Percentiles rank a stretch among this genome's conserved stretches.
phyloP scores from a whole-genome alignment of 2,888 invertebrate genomes.

The Brassicogethes aeneus region DNA sequence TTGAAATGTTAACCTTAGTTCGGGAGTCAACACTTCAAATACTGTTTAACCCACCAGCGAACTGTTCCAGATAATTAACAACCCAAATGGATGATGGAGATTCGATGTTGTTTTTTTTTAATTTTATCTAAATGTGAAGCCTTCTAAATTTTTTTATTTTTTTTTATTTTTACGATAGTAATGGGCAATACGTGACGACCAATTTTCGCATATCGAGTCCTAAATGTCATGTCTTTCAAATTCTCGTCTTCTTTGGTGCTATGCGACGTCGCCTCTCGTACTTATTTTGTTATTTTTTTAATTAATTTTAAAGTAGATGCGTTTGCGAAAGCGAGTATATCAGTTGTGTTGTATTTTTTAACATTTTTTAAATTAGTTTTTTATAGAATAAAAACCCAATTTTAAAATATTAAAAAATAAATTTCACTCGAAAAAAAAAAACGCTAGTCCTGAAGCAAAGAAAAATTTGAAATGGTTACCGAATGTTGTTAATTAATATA shows the following conservation, averaged over 20 bases:
- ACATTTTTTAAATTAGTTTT: too few relatives aligned
- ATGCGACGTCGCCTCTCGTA: constrained; percentile 15
- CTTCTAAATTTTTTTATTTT: neutral
- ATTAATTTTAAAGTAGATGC: too few relatives aligned
- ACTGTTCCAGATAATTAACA: constrained; percentile 36
- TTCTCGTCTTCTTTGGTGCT: constrained; percentile 30
- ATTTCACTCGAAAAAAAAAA: too few relatives aligned
- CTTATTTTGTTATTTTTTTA: neutral
- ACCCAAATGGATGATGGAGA: constrained; percentile 26
- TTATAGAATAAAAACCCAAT: too few relatives aligned
- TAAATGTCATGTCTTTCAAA: constrained; percentile 34
- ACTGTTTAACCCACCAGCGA: constrained; percentile 11
- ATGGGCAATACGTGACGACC: constrained; percentile 43
- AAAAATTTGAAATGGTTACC: too few relatives aligned
- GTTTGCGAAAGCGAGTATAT: too few relatives aligned
- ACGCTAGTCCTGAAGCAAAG: too few relatives aligned
- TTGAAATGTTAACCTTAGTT: too few relatives aligned
- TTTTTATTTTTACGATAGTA: constrained; percentile 26
- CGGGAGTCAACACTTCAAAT: too few relatives aligned
- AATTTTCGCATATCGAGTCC: constrained; percentile 34
- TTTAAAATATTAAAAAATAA: too few relatives aligned
- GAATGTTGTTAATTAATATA: too few relatives aligned
- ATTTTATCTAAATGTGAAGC: neutral
- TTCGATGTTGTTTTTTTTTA: constrained; percentile 18
- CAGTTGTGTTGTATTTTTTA: too few relatives aligned